phyloP scores from a whole-genome alignment of 2,113 vertebrate genomes.

The Mustelus asterias region DNA sequence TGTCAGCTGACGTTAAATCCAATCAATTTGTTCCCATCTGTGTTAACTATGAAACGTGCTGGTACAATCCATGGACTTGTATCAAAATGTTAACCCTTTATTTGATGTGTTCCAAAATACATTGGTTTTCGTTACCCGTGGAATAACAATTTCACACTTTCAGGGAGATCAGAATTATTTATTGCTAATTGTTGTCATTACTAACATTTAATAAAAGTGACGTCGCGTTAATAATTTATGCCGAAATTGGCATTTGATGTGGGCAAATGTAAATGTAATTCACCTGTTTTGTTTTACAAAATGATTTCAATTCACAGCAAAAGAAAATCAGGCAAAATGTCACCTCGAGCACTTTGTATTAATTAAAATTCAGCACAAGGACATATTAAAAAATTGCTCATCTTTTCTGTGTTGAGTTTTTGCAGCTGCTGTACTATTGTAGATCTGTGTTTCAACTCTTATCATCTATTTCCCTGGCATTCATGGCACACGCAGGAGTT shows the following conservation, averaged over 20 bases:
- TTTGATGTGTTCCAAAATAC: not conserved
- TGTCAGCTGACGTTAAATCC: not conserved
- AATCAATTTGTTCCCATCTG: not conserved
- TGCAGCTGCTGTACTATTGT: not conserved
- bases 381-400: not conserved
- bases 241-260: not conserved
- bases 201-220: not conserved
- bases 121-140: too few species aligned
- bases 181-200: too few species aligned
- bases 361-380: not conserved
- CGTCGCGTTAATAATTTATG: not conserved
- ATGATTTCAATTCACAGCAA: not conserved
- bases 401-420: not conserved
- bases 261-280: too few species aligned
- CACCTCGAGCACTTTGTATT: not conserved
- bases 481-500: not conserved
- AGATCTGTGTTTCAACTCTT: not conserved
- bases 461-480: not conserved
- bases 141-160: not conserved
- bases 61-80: not conserved
- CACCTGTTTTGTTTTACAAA: not conserved
- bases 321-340: not conserved
- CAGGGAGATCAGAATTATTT: not conserved
- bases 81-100: not conserved
- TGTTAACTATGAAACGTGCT: not conserved